Base-by-base conservation (phyloP, 1,140 invertebrate genomes). In the Chrysomallon squamiferum region DNA sequence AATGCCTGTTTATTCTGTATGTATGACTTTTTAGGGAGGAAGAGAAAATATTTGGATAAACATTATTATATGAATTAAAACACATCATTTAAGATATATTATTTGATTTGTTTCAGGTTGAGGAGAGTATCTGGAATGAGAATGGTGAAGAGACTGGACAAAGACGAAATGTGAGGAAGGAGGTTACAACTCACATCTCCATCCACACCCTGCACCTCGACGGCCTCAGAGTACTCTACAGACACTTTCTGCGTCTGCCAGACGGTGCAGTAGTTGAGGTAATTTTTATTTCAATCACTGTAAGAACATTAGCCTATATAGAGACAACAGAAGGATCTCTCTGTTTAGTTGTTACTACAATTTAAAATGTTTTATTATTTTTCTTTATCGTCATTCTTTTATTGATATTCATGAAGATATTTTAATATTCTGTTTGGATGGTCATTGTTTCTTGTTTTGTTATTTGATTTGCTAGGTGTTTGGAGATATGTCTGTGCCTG, bases 261-360 rank as follows among this genome's bases (percentile, higher is more conserved):
- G 81, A 84, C 73, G 82, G 82, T 11, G 82, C 78, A 22, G 71
- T 84, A 54, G 77, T 82, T 18, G 82, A 84, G 79, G 82, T 84
- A 66, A 35, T 22, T 47, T n/a, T n/a, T n/a, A n/a, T n/a, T n/a
- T n/a, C n/a, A n/a, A n/a, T n/a, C n/a, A n/a, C n/a, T n/a, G n/a
- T n/a, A n/a, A n/a, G n/a, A n/a, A n/a, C n/a, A n/a, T n/a, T n/a
- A n/a, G n/a, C n/a, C n/a, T n/a, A n/a, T n/a, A n/a, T n/a, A n/a
- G n/a, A n/a, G n/a, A n/a, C n/a, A n/a, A n/a, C n/a, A n/a, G n/a
- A n/a, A n/a, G n/a, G n/a, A n/a, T n/a, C n/a, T n/a, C n/a, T n/a
- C n/a, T n/a, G n/a, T n/a, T n/a, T n/a, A n/a, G n/a, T n/a, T n/a
- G n/a, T n/a, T n/a, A n/a, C n/a, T n/a, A n/a, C n/a, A n/a, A n/a